Evolutionary conservation across 1,140 invertebrate genomes (phyloP).

Genomic region (Varroa destructor): DNA sequence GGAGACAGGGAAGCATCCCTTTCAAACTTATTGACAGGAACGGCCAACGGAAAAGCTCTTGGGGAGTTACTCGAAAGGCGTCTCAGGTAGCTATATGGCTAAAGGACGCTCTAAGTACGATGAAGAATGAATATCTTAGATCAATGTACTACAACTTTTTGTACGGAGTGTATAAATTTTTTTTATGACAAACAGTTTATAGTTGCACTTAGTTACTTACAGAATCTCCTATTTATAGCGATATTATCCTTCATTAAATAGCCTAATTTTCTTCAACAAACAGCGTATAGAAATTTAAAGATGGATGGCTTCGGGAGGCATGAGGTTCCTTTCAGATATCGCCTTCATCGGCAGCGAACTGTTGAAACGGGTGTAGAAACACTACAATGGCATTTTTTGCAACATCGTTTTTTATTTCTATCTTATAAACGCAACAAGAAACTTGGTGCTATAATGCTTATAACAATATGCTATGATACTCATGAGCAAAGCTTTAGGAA

Average conservation of each 20-base stretch:
- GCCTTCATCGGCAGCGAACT: neutral
- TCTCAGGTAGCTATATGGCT: conserved; percentile 49
- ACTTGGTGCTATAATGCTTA: too few relatives aligned
- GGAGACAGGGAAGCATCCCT: conserved; percentile 51
- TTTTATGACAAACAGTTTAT: neutral
- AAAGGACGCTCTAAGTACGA: neutral
- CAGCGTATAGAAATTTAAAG: too few relatives aligned
- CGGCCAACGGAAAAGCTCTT: conserved; percentile 60
- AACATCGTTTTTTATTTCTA: too few relatives aligned
- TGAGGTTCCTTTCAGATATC: too few relatives aligned
- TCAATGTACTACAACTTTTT: too few relatives aligned
- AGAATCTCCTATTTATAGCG: neutral
- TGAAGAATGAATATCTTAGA: too few relatives aligned
- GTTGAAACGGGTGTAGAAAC: neutral
- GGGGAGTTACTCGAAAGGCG: conserved; percentile 71
- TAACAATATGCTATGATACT: too few relatives aligned
- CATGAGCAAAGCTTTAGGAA: too few relatives aligned
- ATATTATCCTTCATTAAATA: too few relatives aligned
- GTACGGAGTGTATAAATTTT: neutral
- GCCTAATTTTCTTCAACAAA: too few relatives aligned
- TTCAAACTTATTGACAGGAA: conserved; percentile 41
- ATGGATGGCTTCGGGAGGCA: too few relatives aligned
- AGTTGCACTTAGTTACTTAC: neutral
- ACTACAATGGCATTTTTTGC: neutral
- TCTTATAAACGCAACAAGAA: too few relatives aligned